Evolutionary conservation across 2,888 invertebrate species (phyloP).

Genomic region (Drosophila testacea): DNA sequence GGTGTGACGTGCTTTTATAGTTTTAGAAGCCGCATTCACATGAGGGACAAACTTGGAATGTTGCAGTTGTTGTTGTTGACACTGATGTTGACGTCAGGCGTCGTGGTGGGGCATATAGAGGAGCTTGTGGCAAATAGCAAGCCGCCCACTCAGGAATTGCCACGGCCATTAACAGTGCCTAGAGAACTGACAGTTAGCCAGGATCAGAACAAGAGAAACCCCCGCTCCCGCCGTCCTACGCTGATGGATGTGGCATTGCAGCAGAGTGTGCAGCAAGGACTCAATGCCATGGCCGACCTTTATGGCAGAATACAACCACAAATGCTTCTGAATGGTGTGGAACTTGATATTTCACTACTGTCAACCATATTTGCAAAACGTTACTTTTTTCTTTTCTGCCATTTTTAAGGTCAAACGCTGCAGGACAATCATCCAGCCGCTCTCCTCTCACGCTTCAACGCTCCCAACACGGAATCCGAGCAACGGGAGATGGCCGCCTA

Average conservation of each 20-base stretch:
- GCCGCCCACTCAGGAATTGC: constrained; percentile 69
- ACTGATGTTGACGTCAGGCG: constrained; percentile 25
- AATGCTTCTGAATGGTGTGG: constrained; percentile 83
- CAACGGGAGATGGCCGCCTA: constrained; percentile 84
- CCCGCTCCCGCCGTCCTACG: constrained; percentile 75
- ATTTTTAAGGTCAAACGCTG: constrained; percentile 81
- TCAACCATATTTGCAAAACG: constrained; percentile 24
- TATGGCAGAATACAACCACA: constrained; percentile 84
- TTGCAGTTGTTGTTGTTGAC: constrained; percentile 42
- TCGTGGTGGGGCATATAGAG: constrained; percentile 17
- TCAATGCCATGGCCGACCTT: constrained; percentile 83
- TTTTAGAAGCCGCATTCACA: constrained; percentile 13
- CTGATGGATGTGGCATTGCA: constrained; percentile 83
- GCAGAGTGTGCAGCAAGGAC: constrained; percentile 83
- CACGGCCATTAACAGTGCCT: constrained; percentile 62
- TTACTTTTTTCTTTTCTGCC: background rate
- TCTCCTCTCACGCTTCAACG: constrained; percentile 84
- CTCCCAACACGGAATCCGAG: constrained; percentile 78
- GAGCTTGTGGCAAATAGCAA: constrained; percentile 34
- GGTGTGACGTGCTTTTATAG: constrained; percentile 5
- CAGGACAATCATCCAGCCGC: constrained; percentile 84
- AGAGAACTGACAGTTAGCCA: constrained; percentile 31
- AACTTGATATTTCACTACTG: constrained; percentile 26
- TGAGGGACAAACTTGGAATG: constrained; percentile 42
- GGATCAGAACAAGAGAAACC: constrained; percentile 24